Evolutionary conservation across 2,888 invertebrate genomes (phyloP).

Genomic region (Chromoteleia sp.): DNA sequence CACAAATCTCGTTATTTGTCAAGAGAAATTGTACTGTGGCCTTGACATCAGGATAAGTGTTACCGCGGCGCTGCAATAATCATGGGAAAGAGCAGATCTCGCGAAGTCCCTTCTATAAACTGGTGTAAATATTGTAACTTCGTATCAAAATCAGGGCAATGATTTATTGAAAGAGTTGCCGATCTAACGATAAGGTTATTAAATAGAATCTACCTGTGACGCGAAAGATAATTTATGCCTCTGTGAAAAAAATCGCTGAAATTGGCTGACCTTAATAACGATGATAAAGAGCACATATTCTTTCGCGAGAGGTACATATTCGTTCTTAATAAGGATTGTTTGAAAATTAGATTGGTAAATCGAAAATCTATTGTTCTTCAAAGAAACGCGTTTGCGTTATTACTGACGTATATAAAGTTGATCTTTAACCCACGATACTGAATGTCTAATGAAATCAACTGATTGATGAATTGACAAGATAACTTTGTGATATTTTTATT

Average conservation of each 20-base stretch:
- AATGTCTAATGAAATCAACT: conserved; percentile 19
- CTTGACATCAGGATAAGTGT: conserved; percentile 51
- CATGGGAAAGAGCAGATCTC: conserved; percentile 38
- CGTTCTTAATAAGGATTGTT: conserved; percentile 6
- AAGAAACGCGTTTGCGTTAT: too few species aligned
- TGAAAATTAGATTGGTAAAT: conserved; percentile 13
- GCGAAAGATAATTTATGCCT: conserved; percentile 6
- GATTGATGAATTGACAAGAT: too few species aligned
- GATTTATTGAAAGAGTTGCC: conserved; percentile 29
- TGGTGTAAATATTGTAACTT: conserved; percentile 31
- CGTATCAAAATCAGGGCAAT: conserved; percentile 41
- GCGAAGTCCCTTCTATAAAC: conserved; percentile 31
- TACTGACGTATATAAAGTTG: conserved; percentile 3
- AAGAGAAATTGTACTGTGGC: conserved; percentile 42
- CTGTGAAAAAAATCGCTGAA: neutral
- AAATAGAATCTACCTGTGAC: conserved; percentile 3
- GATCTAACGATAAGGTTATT: conserved; percentile 15
- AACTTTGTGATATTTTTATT: conserved; percentile 33
- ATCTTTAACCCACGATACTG: conserved; percentile 11
- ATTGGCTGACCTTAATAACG: conserved; percentile 8
- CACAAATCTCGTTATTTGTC: conserved; percentile 3
- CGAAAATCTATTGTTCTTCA: conserved; percentile 23
- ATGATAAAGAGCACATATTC: neutral
- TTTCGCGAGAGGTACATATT: neutral
- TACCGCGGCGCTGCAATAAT: conserved; percentile 46